Base-by-base conservation (phyloP, 2,113 vertebrate species). In the Lutjanus erythropterus region DNA sequence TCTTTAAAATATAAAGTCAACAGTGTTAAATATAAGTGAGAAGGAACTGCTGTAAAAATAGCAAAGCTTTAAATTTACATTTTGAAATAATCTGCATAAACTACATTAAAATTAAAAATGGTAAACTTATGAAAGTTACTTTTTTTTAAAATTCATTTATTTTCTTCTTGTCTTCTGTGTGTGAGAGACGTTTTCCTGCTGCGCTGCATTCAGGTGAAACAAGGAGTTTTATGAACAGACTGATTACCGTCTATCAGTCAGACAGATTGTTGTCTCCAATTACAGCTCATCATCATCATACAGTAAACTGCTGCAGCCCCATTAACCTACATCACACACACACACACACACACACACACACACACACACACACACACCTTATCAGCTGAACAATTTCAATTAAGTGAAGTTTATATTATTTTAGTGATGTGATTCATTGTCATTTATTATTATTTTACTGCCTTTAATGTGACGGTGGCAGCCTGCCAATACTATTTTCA, bases 281-380 rank as follows among this genome's bases (percentile, higher is more conserved):
- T 79, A 84, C 15, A 70, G 39, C 53, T 80, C 76, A 70, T 80
- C 80, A 29, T 80, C 76, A 70, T 80, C 80, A 29, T 16, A 83
- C 1, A 69, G 81, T 80, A 66, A 87, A 74, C 16, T 8, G 25
- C 55, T 47, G 37, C 31, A 78, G 78, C 60, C 66, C 69, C 71
- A 58, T 79, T 85, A 88, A 81, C 78, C 60, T 68, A 71, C 65
- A 78, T 81, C 69, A 50, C 58, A 44, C 25, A 58, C 49, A 65
- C 46, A 79, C 35, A 64, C 66, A 56, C 66, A 69, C 23, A 37
- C 15, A 64, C 58, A 29, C 41, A 52, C 70, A 47, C 70, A 31
- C 55, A 72, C 39, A 35, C 53, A 44, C 50, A 41, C 50, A 50
- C 19, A 46, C 6, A 66, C 3, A 16, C 12, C 19, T 59, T 81